Evolutionary conservation across 53 echinoderm and acorn worm species (phyloP).

Genomic region (Henricia sp.): DNA sequence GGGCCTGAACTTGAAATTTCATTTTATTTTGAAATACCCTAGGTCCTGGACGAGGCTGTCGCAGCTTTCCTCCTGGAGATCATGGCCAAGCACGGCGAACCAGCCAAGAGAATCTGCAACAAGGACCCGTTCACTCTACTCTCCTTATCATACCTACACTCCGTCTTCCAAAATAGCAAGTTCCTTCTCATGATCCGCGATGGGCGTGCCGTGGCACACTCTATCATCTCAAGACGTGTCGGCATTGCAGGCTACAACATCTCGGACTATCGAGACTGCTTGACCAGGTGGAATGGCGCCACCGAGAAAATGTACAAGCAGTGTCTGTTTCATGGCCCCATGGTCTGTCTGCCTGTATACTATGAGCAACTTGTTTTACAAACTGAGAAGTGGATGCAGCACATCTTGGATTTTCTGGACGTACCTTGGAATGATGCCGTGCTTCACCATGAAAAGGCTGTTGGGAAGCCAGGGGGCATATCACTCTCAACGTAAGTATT

Average conservation of each 20-base stretch:
- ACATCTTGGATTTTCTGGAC: slow-evolving; percentile 77
- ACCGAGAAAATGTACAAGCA: slow-evolving; percentile 91
- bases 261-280: slow-evolving; percentile 83
- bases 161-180: slow-evolving; percentile 85
- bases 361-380: slow-evolving; percentile 92
- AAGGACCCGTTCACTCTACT: slow-evolving; percentile 90
- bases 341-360: slow-evolving; percentile 77
- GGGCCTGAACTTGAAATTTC: no score
- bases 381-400: slow-evolving; percentile 78
- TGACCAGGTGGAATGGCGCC: slow-evolving; percentile 84
- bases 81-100: slow-evolving; percentile 90
- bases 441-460: slow-evolving; percentile 83
- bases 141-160: slow-evolving; percentile 82
- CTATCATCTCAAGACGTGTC: slow-evolving; percentile 88
- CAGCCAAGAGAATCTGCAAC: slow-evolving; percentile 88
- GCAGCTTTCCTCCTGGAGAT: slow-evolving; percentile 90
- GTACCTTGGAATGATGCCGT: slow-evolving; percentile 75
- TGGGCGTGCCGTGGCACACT: slow-evolving; percentile 89
- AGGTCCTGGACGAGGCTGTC: slow-evolving; percentile 89
- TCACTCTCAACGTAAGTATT: slow-evolving; percentile 83
- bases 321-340: slow-evolving; percentile 73
- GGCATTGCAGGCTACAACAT: slow-evolving; percentile 91
- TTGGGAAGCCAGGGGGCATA: slow-evolving; percentile 89
- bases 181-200: slow-evolving; percentile 93
- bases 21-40: no score